Evolutionary conservation across 2,888 invertebrate species (phyloP), one percentile per base, ranked within the genome.

Genomic region (Agonum fuliginosum): DNA sequence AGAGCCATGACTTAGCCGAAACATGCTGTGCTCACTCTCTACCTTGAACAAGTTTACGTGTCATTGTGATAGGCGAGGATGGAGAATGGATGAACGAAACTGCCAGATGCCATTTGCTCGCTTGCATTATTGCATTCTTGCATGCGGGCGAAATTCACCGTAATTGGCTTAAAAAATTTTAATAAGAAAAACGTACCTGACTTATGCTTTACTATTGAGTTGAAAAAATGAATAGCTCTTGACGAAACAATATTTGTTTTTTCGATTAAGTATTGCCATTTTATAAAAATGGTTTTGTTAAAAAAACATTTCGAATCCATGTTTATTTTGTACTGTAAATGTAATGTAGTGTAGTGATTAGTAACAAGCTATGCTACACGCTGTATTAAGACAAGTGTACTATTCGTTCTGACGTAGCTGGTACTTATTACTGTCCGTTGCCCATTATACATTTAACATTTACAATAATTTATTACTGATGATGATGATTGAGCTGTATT

Each of bases 181-280:
- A 51, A 76, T 75, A 75, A 48, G 80, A 78, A 83, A 83, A 84
- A 84, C 82, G 86, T 86, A 86, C 86, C 87, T 87, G 87, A 87
- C 82, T 85, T 85, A 86, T 84, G 85, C 86, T 86, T 85, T 85
- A 86, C 83, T 81, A 82, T 81, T 83, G 81, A 80, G 75, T 75
- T 75, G 75, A 75, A 75, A 67, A 74, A 75, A 75, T 70, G 67
- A 75, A 19, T 75, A 67, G 51, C 75, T 75, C 67, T 75, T 75
- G 48, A 48, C 48, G 27, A 67, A 75, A 58, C 20, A 34, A 67
- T 67, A 67, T 75, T 48, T 75, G 43, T 75, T 65, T 65, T 62
- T 75, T 75, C 75, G 67, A 75, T 46, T 27, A 30, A 62, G 46
- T 67, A 46, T 67, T 30, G 67, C 67, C 75, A 51, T 75, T 75